Evolutionary conservation across 2,113 vertebrate genomes (phyloP), one percentile per base, ranked within the genome.

Genomic region (Sterna hirundo): DNA sequence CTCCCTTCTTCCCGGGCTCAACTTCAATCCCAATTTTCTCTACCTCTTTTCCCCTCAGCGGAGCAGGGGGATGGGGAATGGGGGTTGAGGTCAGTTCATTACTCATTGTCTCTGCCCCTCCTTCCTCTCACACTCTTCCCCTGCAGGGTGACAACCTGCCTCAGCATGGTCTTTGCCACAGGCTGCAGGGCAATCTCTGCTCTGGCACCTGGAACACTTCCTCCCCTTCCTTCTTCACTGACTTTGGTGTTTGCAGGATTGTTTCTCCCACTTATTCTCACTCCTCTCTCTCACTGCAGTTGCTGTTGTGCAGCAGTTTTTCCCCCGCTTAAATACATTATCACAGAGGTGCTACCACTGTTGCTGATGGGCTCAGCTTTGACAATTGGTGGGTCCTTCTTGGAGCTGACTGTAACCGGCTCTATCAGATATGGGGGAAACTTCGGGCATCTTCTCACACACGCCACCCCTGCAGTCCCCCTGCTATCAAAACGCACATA

Each of bases 381-480:
- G 17, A 13, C 17, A 27, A 62, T 3, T 0, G 3, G 51, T 0
- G 2, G 13, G n/a, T 68, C 62, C 1, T 0, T n/a, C 51, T 54
- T 58, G 65, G 26, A 86, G 21, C 11, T 16, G 1, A 6, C 17
- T 62, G 15, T 66, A 29, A 40, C 9, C 27, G 34, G 25, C 46
- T 66, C 15, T 58, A 11, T 61, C 2, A 6, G 21, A 47, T 29
- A 46, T 1, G 7, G 18, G 13, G 15, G 25, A 64, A 65, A 15
- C 15, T 44, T 78, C 57, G 29, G 8, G 4, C 69, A 69, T 3
- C 36, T 76, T 88, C 62, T 88, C n/a, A n/a, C 16, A 51, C 10
- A 88, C 3, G 15, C 9, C 52, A 72, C 22, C 6, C 9, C 13
- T 18, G 19, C 9, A 54, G 26, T 0, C 1, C 4, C 11, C 8